phyloP scores from a whole-genome alignment of 2,888 invertebrate genomes.

The Aethes cnicana region DNA sequence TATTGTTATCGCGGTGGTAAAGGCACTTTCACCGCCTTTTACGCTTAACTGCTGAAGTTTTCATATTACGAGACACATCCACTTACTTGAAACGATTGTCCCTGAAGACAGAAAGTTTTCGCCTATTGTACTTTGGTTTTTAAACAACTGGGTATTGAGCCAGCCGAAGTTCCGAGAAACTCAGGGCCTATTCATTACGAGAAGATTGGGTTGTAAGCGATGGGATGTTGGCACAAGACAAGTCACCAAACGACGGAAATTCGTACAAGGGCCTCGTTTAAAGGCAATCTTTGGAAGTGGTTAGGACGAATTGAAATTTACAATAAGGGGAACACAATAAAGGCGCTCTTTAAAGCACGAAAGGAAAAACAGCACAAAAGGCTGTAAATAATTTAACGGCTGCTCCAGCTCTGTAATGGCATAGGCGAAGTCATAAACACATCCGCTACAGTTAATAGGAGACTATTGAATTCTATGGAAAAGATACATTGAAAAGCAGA shows the following conservation, averaged over 20 bases:
- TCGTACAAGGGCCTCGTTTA: not conserved
- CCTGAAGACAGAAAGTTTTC: conserved; percentile 17
- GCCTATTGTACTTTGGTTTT: conserved; percentile 25
- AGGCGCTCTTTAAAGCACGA: too few relatives aligned
- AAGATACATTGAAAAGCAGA: too few relatives aligned
- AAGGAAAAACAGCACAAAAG: too few relatives aligned
- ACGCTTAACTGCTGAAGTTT: conserved; percentile 26
- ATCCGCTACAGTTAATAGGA: too few relatives aligned
- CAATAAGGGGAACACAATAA: not conserved
- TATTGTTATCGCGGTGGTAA: conserved; percentile 21
- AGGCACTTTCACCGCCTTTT: conserved; percentile 20
- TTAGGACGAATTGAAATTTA: conserved; percentile 4
- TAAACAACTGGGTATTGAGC: conserved; percentile 18
- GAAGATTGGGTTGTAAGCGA: conserved; percentile 1
- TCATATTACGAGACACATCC: conserved; percentile 25
- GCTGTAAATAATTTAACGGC: too few relatives aligned
- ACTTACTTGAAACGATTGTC: conserved; percentile 19
- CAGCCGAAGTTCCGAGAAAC: conserved; percentile 6
- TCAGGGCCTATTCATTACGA: conserved; percentile 16
- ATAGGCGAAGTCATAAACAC: too few relatives aligned
- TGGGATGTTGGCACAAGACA: conserved; percentile 6
- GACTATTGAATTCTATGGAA: too few relatives aligned
- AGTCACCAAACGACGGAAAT: not conserved
- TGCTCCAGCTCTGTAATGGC: too few relatives aligned
- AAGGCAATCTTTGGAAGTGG: conserved; percentile 6